Conservation (phyloP, 1,140 invertebrate species). For the Rhizoglyphus robini region DNA sequence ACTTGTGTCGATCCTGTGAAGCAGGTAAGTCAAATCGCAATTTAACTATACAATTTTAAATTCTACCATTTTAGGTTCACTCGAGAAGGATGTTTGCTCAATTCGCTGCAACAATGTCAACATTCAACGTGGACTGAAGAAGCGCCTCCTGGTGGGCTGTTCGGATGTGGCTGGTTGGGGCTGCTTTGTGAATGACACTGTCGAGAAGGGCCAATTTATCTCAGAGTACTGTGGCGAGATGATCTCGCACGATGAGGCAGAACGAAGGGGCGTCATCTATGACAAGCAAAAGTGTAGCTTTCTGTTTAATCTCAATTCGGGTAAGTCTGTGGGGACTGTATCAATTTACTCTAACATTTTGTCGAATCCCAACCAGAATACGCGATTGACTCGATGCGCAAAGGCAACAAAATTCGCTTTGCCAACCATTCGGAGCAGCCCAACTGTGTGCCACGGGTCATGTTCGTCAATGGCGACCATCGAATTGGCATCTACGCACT, state of each 20-base stretch:
- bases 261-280: slow-evolving; percentile 94
- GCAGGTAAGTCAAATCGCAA: slow-evolving; percentile 38
- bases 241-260: slow-evolving; percentile 95
- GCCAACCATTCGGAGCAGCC: slow-evolving; percentile 99
- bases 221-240: slow-evolving; percentile 99
- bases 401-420: slow-evolving; percentile 98
- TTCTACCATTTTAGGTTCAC: slow-evolving; percentile 15
- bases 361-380: slow-evolving; percentile 54
- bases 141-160: slow-evolving; percentile 83
- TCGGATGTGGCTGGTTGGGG: slow-evolving; percentile 99
- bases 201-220: slow-evolving; percentile 96
- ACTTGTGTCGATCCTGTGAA: slow-evolving; percentile 91
- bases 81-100: slow-evolving; percentile 61
- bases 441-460: slow-evolving; percentile 97
- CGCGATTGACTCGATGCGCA: slow-evolving; percentile 94
- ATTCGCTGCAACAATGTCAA: slow-evolving; percentile 92
- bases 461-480: slow-evolving; percentile 99
- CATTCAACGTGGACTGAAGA: slow-evolving; percentile 71
- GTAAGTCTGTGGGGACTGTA: slow-evolving; percentile 42
- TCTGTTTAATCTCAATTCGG: slow-evolving; percentile 96
- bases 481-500: slow-evolving; percentile 99
- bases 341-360: background rate
- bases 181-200: slow-evolving; percentile 81
- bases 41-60: slow-evolving; percentile 5
- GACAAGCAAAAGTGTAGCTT: slow-evolving; percentile 99